Evolutionary conservation across 1,140 invertebrate genomes (phyloP), one percentile per base, ranked within the genome.

Genomic region (Charaxes varanes): DNA sequence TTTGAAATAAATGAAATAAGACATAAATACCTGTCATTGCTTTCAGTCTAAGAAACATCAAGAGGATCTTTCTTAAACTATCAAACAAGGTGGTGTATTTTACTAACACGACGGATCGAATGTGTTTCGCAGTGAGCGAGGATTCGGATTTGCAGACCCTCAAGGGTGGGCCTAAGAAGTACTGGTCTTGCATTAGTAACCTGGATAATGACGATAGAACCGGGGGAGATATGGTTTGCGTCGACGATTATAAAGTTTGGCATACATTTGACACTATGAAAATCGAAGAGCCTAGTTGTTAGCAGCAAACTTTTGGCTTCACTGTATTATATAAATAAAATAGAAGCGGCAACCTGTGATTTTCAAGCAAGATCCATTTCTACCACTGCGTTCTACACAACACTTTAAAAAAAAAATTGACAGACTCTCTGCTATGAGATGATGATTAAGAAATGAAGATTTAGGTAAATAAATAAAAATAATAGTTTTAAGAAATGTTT

Each of bases 241-340:
- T 58, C 2, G 17, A 55, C 2, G 21, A 62, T 36, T 67, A 57
- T 19, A 21, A 26, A 13, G 18, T 70, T 6, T 70, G 62, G 66
- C 19, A 28, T n/a, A 36, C 36, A 2, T 70, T 67, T 52, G 58
- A 62, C 40, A 61, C 54, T 37, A 62, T 71, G 0, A 71, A 67
- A 54, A 32, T 62, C n/a, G 51, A 50, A 6, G 63, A 67, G 42
- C 63, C 58, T 3, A 15, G n/a, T 14, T 28, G 26, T 28, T 14
- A 8, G 15, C 6, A 14, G n/a, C n/a, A 15, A 28, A 28, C 6
- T 13, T 26, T 4, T 26, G 3, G 8, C n/a, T n/a, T 4, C 2
- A 23, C 10, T n/a, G 10, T n/a, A n/a, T n/a, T n/a, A 23, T 23
- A 23, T 3, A 23, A 23, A 23, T 23, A 23, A 6, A n/a, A n/a